Conservation (phyloP, 2,797 vertebrate species). For the Hirundo rustica region DNA sequence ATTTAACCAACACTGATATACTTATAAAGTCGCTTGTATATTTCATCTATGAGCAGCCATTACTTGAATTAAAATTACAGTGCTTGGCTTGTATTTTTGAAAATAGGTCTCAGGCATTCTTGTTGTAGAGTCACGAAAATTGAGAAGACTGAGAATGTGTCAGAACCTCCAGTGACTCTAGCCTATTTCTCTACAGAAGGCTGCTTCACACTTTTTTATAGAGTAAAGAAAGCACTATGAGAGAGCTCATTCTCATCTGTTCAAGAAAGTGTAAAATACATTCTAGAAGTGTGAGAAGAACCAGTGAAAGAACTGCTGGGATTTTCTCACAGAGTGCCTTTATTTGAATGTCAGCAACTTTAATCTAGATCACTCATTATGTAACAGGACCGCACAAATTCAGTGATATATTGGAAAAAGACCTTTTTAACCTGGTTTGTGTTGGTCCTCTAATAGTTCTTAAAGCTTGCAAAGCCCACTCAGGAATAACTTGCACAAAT, state of each 20-base stretch:
- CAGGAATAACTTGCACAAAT: neutral
- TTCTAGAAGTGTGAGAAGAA: constrained; percentile 19
- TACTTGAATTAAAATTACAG: neutral
- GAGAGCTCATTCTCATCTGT: neutral
- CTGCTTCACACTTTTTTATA: constrained; percentile 17
- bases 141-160: neutral
- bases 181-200: constrained; percentile 13
- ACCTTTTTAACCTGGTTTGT: neutral
- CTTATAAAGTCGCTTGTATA: neutral
- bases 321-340: constrained; percentile 41
- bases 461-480: neutral
- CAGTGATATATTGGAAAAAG: neutral
- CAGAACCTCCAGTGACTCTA: constrained; percentile 10
- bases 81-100: neutral
- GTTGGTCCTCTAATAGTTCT: neutral
- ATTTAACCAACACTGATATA: neutral
- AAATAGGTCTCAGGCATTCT: neutral
- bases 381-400: neutral
- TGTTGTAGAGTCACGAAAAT: neutral
- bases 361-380: constrained; percentile 42
- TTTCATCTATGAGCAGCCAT: neutral
- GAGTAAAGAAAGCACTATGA: constrained; percentile 13
- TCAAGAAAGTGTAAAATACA: constrained; percentile 33
- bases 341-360: constrained; percentile 55
- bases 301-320: neutral